Evolutionary conservation across 1,140 invertebrate species (phyloP), one percentile per base, ranked within the genome.

Genomic region (Andrena cerasifolii): DNA sequence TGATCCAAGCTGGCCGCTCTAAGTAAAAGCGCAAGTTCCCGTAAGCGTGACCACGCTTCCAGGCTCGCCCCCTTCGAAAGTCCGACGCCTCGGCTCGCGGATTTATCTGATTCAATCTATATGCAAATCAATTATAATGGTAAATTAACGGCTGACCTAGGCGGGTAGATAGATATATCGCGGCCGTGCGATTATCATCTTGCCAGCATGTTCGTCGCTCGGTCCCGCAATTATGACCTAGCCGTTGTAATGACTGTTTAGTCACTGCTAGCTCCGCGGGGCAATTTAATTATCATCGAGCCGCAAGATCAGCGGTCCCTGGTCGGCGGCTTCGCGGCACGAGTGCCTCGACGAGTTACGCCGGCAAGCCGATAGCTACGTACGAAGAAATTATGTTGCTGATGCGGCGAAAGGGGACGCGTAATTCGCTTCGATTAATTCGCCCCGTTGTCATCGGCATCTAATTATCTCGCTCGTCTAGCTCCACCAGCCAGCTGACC

Each of bases 81-180:
- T 59, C 63, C 54, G 5, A 66, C 58, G 68, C 79, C 68, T 84
- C 78, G 68, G 56, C 83, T 76, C 84, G 40, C 59, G 80, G 79
- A 89, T 90, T 89, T 88, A 90, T 87, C 86, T 83, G 88, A 88
- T 90, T 90, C 88, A 90, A 89, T 90, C 87, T 90, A 90, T 90
- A 90, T 90, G 88, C 89, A 90, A 91, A 90, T 89, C 87, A 90
- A 90, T 91, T 91, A 90, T 89, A 90, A 90, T 90, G 85, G 79
- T 91, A 89, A 91, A 91, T 91, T 89, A 90, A 90, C 86, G 82
- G 63, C 61, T 68, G 83, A 81, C 79, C 75, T 82, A 75, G 80
- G 73, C 77, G 72, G 80, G 71, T 77, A 58, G 79, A 54, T 78
- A 78, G 79, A 82, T 85, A 78, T 86, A 85, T 80, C 82, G 75